Conservation (phyloP, 35 echinoderm and acorn worm genomes). For the Hemicentrotus pulcherrimus region DNA sequence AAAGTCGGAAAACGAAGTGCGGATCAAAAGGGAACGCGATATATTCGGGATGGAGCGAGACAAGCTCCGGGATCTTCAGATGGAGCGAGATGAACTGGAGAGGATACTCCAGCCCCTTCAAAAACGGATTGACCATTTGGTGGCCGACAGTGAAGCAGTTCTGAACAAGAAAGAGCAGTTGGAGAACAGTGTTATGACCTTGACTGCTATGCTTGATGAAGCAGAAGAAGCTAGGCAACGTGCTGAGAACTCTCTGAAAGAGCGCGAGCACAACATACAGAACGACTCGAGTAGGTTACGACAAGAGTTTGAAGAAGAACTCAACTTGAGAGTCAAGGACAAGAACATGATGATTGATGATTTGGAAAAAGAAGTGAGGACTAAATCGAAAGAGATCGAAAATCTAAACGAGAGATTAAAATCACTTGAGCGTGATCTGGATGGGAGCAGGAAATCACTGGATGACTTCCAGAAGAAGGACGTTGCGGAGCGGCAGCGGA, state of each 20-base stretch:
- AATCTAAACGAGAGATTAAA: slow-evolving; percentile 62
- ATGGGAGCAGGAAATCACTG: not conserved
- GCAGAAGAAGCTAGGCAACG: slow-evolving; percentile 59
- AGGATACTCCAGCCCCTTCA: slow-evolving; percentile 68
- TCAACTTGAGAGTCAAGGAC: slow-evolving; percentile 57
- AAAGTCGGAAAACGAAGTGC: slow-evolving; percentile 62
- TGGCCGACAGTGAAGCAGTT: slow-evolving; percentile 56
- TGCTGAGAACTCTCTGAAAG: slow-evolving; percentile 53
- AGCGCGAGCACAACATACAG: slow-evolving; percentile 46
- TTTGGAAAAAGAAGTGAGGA: slow-evolving; percentile 65
- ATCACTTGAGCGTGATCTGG: slow-evolving; percentile 26
- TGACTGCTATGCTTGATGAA: slow-evolving; percentile 67
- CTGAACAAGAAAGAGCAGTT: slow-evolving; percentile 67
- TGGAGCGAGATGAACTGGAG: slow-evolving; percentile 65
- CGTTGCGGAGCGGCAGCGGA: slow-evolving; percentile 37
- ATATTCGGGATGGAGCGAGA: slow-evolving; percentile 61
- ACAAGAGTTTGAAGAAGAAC: slow-evolving; percentile 48
- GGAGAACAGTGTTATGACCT: slow-evolving; percentile 59
- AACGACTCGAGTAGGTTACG: slow-evolving; percentile 57
- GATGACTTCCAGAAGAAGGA: slow-evolving; percentile 55
- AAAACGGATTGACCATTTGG: slow-evolving; percentile 58
- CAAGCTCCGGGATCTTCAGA: slow-evolving; percentile 50
- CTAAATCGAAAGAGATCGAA: slow-evolving; percentile 57
- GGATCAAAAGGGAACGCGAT: slow-evolving; percentile 68
- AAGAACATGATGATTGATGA: slow-evolving; percentile 52